These are phyloP conservation scores for Chroicocephalus ridibundus DNA, from an alignment of 2,113 vertebrate species.

Conservation along the genomic window DNA sequence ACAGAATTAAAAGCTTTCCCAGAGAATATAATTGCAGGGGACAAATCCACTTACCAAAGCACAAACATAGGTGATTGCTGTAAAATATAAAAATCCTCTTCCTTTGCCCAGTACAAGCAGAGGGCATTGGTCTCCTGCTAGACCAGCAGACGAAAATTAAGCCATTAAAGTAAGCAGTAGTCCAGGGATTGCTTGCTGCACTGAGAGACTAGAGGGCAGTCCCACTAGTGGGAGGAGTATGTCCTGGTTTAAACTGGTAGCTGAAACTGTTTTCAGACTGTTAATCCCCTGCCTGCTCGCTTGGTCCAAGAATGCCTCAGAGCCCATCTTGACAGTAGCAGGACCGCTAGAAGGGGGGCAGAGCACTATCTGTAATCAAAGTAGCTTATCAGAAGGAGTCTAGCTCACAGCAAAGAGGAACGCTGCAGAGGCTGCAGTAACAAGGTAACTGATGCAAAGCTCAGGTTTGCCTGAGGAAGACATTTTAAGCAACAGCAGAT, in stretches of 20 bases:
- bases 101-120: neutral
- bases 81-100: neutral
- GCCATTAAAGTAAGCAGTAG: neutral
- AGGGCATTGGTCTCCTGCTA: neutral
- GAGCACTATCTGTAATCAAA: neutral
- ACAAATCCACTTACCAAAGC: neutral
- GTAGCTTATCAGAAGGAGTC: neutral
- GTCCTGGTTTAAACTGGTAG: neutral
- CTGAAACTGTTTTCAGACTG: neutral
- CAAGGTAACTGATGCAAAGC: neutral
- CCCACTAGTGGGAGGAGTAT: neutral
- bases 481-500: neutral
- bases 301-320: neutral
- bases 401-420: neutral
- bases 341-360: rapidly evolving
- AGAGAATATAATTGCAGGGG: neutral
- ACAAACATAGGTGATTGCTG: neutral
- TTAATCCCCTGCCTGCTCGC: neutral
- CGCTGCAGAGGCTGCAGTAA: neutral
- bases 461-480: neutral
- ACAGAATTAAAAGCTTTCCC: neutral
- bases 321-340: neutral
- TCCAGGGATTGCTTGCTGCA: neutral
- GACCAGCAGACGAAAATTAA: neutral
- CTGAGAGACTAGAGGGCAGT: neutral